Evolutionary conservation across 2,797 vertebrate genomes (phyloP).

Genomic region (Sebastes iracundus): DNA sequence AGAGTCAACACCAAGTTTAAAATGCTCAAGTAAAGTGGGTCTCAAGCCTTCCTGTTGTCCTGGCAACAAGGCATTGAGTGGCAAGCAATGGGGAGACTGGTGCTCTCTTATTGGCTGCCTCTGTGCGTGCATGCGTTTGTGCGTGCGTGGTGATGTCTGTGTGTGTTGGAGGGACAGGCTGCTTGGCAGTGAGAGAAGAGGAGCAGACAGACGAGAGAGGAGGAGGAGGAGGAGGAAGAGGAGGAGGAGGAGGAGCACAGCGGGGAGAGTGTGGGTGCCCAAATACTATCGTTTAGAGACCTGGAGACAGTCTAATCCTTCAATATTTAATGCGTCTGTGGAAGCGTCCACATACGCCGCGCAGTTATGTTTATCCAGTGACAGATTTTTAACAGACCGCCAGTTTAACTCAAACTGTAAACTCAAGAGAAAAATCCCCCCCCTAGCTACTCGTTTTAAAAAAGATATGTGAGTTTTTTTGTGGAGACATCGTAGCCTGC

Average conservation of each 20-base stretch:
- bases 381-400: conserved; percentile 33
- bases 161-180: conserved; percentile 72
- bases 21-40: conserved; percentile 82
- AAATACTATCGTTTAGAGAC: conserved; percentile 68
- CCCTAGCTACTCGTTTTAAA: conserved; percentile 25
- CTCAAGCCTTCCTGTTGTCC: conserved; percentile 86
- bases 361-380: conserved; percentile 24
- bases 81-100: conserved; percentile 85
- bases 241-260: conserved; percentile 42
- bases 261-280: conserved; percentile 59
- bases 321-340: conserved; percentile 65
- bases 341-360: conserved; percentile 30
- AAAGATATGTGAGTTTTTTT: conserved; percentile 55
- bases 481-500: conserved; percentile 36
- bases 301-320: conserved; percentile 62
- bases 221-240: not conserved
- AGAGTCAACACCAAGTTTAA: conserved; percentile 83
- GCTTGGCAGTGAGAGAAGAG: conserved; percentile 75
- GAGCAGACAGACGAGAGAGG: conserved; percentile 72
- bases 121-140: conserved; percentile 35
- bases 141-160: conserved; percentile 34
- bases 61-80: conserved; percentile 87
- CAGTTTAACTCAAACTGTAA: conserved; percentile 31
- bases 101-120: conserved; percentile 82
- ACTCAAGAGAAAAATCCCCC: not conserved